Evolutionary conservation across 2,888 invertebrate species (phyloP), one percentile per base, ranked within the genome.

Genomic region (Hypsopygia costalis): DNA sequence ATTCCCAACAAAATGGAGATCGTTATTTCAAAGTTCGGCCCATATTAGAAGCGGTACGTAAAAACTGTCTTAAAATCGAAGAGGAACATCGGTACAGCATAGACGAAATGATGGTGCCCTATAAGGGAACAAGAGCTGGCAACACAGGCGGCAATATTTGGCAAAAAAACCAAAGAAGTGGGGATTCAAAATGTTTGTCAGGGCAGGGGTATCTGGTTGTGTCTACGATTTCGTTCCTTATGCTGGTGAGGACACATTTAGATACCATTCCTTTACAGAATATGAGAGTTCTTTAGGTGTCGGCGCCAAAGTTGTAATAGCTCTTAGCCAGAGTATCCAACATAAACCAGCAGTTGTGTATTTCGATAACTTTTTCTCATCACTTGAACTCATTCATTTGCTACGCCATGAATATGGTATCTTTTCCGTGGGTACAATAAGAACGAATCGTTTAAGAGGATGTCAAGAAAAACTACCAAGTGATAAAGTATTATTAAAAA

Each of bases 51-150:
- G 6, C 6, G 8, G 6, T 28, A 28, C 11, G 36, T n/a, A 9
- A 12, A 27, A 35, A 35, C 16, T 35, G 25, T 35, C 11, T 35
- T 8, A 21, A 34, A 22, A 16, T 20, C 8, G 28, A 36, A 28
- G 28, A 36, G 9, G 16, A 36, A 16, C 4, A 8, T 12, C 7
- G 12, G 12, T 16, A 16, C 51, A 49, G 34, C 11, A 11, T 34
- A 6, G 27, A 34, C 11, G 34, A 28, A 25, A 29, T 20, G 36
- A 62, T 64, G 51, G 44, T 62, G 1, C 44, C 53, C 1, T 59
- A 62, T 35, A 64, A 64, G 43, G 58, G 58, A 0, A 46, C 27
- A 5, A 55, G 43, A 44, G 59, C 55, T 7, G 62, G 57, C 1
- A 44, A 29, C 9, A 31, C 9, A 31, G 52, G 7, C 44, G 46